A percentile compares a stretch with the other conserved stretches of the same genome.
phyloP scores from a whole-genome alignment of 2,113 vertebrate species.

The Progne subis region DNA sequence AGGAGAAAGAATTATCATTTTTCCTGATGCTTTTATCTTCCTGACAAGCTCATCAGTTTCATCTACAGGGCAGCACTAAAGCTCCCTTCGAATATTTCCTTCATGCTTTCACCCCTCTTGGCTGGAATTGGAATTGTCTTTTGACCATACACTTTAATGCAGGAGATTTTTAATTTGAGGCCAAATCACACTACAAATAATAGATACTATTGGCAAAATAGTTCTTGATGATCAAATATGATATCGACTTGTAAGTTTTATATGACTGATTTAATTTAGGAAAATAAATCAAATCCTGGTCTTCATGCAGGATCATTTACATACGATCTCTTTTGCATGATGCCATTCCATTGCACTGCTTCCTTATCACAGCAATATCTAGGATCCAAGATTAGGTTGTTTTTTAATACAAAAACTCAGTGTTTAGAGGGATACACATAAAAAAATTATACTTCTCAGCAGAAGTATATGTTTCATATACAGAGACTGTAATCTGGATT shows the following conservation, averaged over 20 bases:
- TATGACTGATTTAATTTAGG: background rate
- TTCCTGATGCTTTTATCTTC: background rate
- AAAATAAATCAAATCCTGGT: background rate
- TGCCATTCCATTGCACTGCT: background rate
- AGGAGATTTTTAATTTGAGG: background rate
- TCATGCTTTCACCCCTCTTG: background rate
- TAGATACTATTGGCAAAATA: background rate
- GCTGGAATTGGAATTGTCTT: background rate
- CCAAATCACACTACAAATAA: background rate
- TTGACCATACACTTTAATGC: background rate
- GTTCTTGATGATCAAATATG: background rate
- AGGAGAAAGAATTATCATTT: background rate
- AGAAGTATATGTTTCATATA: background rate
- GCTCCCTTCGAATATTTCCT: background rate
- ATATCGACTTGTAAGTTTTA: background rate
- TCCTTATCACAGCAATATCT: background rate
- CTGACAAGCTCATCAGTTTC: background rate
- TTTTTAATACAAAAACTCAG: background rate
- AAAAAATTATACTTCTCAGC: background rate
- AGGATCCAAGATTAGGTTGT: background rate
- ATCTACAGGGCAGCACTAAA: background rate
- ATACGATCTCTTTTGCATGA: background rate
- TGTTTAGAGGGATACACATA: background rate
- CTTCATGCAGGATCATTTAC: background rate
- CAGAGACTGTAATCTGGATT: background rate